phyloP scores from a whole-genome alignment of 2,888 invertebrate species.

The Pyrrhosoma nymphula region DNA sequence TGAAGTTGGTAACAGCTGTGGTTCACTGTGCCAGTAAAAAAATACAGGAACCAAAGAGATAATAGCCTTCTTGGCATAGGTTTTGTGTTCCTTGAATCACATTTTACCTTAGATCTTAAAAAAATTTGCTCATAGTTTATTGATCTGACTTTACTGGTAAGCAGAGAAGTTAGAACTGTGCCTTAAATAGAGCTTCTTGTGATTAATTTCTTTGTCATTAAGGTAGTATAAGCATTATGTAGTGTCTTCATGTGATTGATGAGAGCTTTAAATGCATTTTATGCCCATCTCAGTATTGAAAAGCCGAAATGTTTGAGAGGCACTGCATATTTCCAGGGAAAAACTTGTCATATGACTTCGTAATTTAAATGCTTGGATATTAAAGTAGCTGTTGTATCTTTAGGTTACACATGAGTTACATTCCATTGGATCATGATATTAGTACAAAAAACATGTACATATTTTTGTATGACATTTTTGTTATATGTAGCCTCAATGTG shows the following conservation, averaged over 20 bases:
- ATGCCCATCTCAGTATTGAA: neutral
- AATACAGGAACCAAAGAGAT: no score
- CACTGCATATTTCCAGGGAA: neutral
- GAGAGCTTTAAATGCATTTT: neutral
- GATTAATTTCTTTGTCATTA: neutral
- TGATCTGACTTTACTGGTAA: neutral
- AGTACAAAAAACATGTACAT: neutral
- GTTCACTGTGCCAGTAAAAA: no score
- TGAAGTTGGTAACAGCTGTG: no score
- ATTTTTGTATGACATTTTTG: neutral
- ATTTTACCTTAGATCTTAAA: no score
- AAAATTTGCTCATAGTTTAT: no score
- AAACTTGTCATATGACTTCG: neutral
- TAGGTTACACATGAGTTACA: neutral
- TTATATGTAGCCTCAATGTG: neutral
- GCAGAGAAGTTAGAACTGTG: neutral
- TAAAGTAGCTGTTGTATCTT: neutral
- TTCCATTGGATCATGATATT: neutral
- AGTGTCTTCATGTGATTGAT: neutral
- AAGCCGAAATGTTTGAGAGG: neutral
- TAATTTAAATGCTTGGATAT: neutral
- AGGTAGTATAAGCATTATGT: neutral
- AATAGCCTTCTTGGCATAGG: no score
- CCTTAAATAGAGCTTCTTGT: slow-evolving; percentile 5
- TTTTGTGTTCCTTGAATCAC: no score